Base-by-base conservation (phyloP, 2,888 invertebrate species). In the Antheraea yamamai region DNA sequence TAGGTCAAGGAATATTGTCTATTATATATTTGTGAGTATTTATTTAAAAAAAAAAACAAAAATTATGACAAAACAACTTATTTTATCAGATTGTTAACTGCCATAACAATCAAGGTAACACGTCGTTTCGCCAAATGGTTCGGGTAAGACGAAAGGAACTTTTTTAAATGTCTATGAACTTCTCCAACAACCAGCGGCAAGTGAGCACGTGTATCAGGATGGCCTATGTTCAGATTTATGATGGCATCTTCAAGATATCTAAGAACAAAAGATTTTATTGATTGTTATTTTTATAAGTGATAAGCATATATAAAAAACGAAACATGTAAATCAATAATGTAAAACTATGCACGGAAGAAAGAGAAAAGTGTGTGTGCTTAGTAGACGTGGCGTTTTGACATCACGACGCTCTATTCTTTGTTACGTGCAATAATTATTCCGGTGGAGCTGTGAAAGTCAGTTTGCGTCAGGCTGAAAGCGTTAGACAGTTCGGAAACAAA, bases 181-280 rank as follows among this genome's bases (percentile, higher is more conserved):
- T 97, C 97, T 73, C 96, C 95, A 61, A 98, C 93, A 16, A 98
- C 97, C 77, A 96, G 95, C 0, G 97, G 97, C 84, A 98, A 96
- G 88, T 98, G 98, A 79, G 97, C 97, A 80, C 96, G 96, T 0
- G 98, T 98, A 20, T 97, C 96, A 0, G 96, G 96, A 89, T 97
- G 96, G 16, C 92, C 91, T 6, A 96, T 93, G 86, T 98, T 97
- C 79, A 99, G 93, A 86, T 97, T 97, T 86, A 98, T 95, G 79
- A 99, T 95, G 0, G 98, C 97, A 85, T 98, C 98, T 85, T 98
- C 97, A 76, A 99, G 93, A 93, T 97, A 98, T 87, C 98, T 98
- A 91, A 14, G 92, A 79, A 75, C 52, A 47, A 75, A 75, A 74
- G 1, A 26, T 1, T n/a, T n/a, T 16, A 18, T 70, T 35, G 12